A percentile compares a stretch with the other conserved stretches of the same genome.
Conservation (phyloP, 2,113 vertebrate species). For the Ptilonorhynchus violaceus region DNA sequence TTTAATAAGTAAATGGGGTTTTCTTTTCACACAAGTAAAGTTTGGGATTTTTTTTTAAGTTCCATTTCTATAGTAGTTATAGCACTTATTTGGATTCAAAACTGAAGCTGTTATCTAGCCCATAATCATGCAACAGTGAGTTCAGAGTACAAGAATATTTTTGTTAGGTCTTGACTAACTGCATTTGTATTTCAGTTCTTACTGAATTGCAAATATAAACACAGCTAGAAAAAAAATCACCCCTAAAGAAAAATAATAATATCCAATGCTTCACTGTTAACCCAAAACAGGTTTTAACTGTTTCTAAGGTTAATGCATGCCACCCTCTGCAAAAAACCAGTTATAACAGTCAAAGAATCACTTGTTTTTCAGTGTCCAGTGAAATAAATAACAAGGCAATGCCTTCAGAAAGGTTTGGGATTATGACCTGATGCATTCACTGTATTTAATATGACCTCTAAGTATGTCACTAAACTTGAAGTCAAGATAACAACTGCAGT, state of each 20-base stretch:
- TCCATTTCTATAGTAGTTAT: not conserved
- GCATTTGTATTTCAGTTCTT: not conserved
- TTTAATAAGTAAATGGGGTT: not conserved
- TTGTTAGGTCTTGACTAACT: not conserved
- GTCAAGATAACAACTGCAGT: not conserved
- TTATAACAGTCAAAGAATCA: not conserved
- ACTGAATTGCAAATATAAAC: not conserved
- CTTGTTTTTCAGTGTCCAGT: not conserved
- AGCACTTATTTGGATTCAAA: not conserved
- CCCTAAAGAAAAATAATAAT: not conserved
- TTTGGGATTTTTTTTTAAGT: not conserved
- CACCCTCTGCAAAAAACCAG: not conserved
- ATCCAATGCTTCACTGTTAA: not conserved
- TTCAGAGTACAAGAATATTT: not conserved
- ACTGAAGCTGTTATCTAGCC: not conserved
- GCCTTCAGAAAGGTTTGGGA: not conserved
- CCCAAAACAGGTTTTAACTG: not conserved
- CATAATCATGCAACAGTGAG: not conserved
- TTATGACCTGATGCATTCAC: not conserved
- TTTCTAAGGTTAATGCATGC: not conserved
- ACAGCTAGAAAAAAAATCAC: not conserved
- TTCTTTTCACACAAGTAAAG: not conserved
- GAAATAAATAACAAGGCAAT: not conserved
- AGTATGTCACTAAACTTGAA: not conserved
- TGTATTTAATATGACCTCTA: not conserved